Conservation (phyloP, 2,797 vertebrate species). For the Chaunax sp. region DNA sequence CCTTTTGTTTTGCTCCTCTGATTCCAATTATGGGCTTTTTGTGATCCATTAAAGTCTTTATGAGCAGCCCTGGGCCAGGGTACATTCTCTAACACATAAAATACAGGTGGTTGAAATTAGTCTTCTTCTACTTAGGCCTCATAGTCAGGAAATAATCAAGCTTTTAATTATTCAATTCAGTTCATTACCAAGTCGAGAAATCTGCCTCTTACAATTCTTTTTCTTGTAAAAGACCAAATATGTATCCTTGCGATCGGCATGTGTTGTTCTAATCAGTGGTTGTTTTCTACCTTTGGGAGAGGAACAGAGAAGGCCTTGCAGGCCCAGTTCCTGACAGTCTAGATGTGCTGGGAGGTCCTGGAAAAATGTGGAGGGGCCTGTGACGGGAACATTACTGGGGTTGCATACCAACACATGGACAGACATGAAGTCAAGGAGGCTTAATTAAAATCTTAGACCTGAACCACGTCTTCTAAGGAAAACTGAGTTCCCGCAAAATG, state of each 20-base stretch:
- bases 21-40: constrained; percentile 32
- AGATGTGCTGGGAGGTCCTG: constrained; percentile 68
- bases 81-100: constrained; percentile 10
- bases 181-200: too few relatives aligned
- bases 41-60: constrained; percentile 40
- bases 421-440: constrained; percentile 69
- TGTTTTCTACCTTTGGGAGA: constrained; percentile 63
- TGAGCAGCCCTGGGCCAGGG: constrained; percentile 6
- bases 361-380: constrained; percentile 68
- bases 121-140: neutral
- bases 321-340: constrained; percentile 69
- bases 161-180: too few relatives aligned
- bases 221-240: neutral
- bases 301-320: constrained; percentile 53
- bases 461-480: neutral
- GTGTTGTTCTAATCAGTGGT: constrained; percentile 12
- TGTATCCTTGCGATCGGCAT: neutral
- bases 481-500: neutral
- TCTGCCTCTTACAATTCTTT: neutral
- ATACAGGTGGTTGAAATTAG: constrained; percentile 46
- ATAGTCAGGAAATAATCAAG: neutral
- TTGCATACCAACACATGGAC: constrained; percentile 77
- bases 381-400: constrained; percentile 78
- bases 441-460: constrained; percentile 17
- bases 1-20: neutral